Base-by-base conservation (phyloP, 2,113 vertebrate genomes). In the Axis porcinus region DNA sequence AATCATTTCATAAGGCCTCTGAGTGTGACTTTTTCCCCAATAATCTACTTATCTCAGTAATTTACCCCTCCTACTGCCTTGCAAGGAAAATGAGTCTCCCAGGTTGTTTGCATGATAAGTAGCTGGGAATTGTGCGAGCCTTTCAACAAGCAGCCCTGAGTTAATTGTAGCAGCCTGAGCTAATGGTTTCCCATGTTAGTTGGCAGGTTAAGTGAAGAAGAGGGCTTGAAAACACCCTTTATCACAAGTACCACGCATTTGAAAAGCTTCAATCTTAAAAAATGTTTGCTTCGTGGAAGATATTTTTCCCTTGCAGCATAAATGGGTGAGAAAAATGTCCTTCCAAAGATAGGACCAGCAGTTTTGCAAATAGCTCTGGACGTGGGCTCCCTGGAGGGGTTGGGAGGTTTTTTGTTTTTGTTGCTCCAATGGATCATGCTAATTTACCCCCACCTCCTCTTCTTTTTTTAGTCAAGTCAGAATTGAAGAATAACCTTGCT, bases 21-120 rank as follows among this genome's bases (percentile, higher is more conserved):
- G 98, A 98, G 98, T 98, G 98, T 99, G 98, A 98, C 98, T 98
- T 98, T 98, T 98, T 99, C 97, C 93, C 98, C 98, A 98, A 97
- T 99, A 99, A 99, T 99, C 99, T 99, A 98, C 99, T 99, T 99
- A 99, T 98, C 98, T 98, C 98, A 95, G 98, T 98, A 98, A 98
- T 98, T 98, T 98, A 97, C 92, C 97, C 98, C 98, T 99, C 98
- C 98, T 98, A 76, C 92, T 91, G 94, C 98, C 89, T 79, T 30
- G 95, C 97, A 57, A 70, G 98, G 98, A 99, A 98, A 99, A 98
- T 98, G 98, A 98, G 98, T 98, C 98, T 98, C 90, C 97, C 99
- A 99, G 99, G 98, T 98, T 99, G 98, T 98, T 99, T 98, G 98
- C 98, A 99, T 99, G 98, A 98, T 97, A 99, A 99, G 98, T 98